Conservation (phyloP, 2,888 invertebrate genomes). For the Lamproptera curius region DNA sequence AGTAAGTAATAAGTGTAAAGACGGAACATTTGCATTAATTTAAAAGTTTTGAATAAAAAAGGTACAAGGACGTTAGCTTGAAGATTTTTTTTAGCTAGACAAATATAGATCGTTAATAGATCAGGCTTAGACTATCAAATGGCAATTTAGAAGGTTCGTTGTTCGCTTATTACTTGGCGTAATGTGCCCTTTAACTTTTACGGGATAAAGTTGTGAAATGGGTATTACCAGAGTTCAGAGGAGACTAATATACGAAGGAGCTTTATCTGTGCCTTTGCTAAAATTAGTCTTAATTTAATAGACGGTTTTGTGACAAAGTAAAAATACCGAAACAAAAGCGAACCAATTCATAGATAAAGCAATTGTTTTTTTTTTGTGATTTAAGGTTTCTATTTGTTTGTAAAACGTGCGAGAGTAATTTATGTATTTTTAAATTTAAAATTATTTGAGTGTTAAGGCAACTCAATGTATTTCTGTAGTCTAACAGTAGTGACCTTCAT, state of each 20-base stretch:
- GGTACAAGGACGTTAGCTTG: background rate
- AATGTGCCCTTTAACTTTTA: constrained; percentile 77
- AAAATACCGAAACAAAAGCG: too few species aligned
- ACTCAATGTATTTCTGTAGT: background rate
- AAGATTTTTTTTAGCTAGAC: constrained; percentile 9
- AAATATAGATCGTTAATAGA: constrained; percentile 48
- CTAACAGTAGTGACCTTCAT: background rate
- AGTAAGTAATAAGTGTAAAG: too few species aligned
- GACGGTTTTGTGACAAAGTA: too few species aligned
- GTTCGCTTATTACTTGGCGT: constrained; percentile 72
- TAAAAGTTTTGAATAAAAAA: background rate
- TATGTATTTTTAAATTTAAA: background rate
- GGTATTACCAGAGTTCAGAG: constrained; percentile 24
- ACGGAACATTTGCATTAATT: background rate
- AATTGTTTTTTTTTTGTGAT: background rate
- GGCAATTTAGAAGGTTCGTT: constrained; percentile 61
- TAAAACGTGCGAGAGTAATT: background rate
- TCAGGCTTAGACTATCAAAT: constrained; percentile 44
- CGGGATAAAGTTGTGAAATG: constrained; percentile 66
- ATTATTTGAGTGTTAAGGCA: background rate
- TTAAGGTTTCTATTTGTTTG: background rate
- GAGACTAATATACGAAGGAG: constrained; percentile 63
- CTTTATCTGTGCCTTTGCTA: constrained; percentile 63
- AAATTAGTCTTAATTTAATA: constrained; percentile 57
- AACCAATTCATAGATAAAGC: background rate